phyloP scores from a whole-genome alignment of 2,113 vertebrate genomes.

The Onychostoma macrolepis region DNA sequence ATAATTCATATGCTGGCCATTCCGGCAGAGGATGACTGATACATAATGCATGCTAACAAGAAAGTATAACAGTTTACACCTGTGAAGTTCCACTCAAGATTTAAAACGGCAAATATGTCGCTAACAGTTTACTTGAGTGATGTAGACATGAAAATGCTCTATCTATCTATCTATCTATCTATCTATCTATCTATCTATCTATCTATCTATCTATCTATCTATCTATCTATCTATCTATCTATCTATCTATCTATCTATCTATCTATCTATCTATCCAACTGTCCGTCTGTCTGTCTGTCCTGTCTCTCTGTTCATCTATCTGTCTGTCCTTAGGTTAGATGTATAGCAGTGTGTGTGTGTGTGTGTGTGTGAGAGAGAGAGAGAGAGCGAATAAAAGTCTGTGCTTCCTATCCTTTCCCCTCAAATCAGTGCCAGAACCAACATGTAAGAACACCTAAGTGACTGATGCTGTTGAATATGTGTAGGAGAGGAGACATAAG shows the following conservation, averaged over 20 bases:
- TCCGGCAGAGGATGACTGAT: slow-evolving; percentile 75
- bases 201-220: not conserved
- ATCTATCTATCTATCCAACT: not conserved
- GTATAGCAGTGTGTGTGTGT: not conserved
- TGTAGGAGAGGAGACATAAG: slow-evolving; percentile 24
- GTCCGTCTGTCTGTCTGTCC: not conserved
- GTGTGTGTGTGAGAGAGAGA: not conserved
- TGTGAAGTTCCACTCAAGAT: slow-evolving; percentile 68
- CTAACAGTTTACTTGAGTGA: slow-evolving; percentile 63
- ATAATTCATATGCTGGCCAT: slow-evolving; percentile 79
- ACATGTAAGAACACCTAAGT: slow-evolving; percentile 53
- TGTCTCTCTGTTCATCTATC: not conserved
- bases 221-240: not conserved
- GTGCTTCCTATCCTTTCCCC: slow-evolving; percentile 22
- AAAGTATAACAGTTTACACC: slow-evolving; percentile 74
- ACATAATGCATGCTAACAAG: slow-evolving; percentile 78
- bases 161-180: not conserved
- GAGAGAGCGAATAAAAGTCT: not conserved
- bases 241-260: not conserved
- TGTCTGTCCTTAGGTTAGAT: not conserved
- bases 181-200: too few species aligned
- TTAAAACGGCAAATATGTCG: slow-evolving; percentile 41
- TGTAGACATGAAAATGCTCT: slow-evolving; percentile 48
- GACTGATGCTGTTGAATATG: slow-evolving; percentile 34
- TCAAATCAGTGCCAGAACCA: slow-evolving; percentile 43